Evolutionary conservation across 1,140 invertebrate genomes (phyloP).

Genomic region (Polyergus mexicanus): DNA sequence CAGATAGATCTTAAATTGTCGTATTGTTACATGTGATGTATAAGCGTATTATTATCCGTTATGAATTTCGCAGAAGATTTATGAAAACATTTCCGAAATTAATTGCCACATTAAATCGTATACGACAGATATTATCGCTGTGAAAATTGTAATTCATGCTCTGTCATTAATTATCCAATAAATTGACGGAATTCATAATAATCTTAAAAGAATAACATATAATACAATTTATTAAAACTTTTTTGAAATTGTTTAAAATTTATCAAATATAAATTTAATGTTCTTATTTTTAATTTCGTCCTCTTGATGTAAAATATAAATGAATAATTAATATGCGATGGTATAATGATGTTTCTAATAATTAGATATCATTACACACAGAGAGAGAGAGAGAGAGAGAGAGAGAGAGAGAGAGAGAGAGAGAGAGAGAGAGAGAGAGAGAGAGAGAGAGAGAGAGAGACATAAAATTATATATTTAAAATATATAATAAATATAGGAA

Average conservation of each 20-base stretch:
- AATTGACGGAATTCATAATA: not conserved
- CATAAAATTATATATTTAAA: too few species aligned
- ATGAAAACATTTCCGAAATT: slow-evolving; percentile 56
- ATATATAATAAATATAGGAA: too few species aligned
- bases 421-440: too few species aligned
- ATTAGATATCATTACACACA: too few species aligned
- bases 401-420: too few species aligned
- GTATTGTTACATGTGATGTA: slow-evolving; percentile 46
- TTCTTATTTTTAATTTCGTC: not conserved
- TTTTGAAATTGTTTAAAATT: not conserved
- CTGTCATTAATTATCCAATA: slow-evolving; percentile 42
- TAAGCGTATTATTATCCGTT: slow-evolving; percentile 55
- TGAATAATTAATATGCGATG: too few species aligned
- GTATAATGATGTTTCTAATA: too few species aligned
- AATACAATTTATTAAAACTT: not conserved
- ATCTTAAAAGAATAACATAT: not conserved
- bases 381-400: too few species aligned
- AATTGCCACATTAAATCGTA: slow-evolving; percentile 49
- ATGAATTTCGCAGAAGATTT: slow-evolving; percentile 53
- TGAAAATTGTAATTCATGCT: slow-evolving; percentile 35
- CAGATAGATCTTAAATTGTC: slow-evolving; percentile 53
- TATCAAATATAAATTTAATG: not conserved
- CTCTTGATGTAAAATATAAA: not conserved
- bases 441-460: too few species aligned
- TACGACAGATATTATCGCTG: slow-evolving; percentile 43